Evolutionary conservation across 1,140 invertebrate genomes (phyloP).

Genomic region (Saccostrea glomerata): DNA sequence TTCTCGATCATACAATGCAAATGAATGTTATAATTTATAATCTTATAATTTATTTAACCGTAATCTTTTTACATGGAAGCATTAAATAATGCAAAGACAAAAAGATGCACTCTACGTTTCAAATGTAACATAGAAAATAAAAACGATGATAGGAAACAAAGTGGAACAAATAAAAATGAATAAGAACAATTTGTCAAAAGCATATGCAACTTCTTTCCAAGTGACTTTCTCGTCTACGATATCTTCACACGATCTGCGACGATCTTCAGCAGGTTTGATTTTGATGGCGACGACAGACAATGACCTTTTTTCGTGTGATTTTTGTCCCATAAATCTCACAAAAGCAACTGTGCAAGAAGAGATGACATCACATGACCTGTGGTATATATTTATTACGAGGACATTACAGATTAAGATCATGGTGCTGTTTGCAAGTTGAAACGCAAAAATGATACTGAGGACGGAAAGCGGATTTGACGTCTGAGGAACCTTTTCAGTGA

Average conservation of each 20-base stretch:
- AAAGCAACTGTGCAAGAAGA: background rate
- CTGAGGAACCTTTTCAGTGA: constrained; percentile 20
- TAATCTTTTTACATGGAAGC: too few relatives aligned
- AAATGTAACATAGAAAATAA: background rate
- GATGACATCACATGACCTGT: background rate
- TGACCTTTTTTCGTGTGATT: background rate
- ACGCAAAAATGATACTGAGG: background rate
- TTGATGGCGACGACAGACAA: background rate
- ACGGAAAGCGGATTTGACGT: constrained; percentile 14
- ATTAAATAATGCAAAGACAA: too few relatives aligned
- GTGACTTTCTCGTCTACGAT: background rate
- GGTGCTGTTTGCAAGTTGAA: constrained; percentile 30
- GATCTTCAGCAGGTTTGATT: background rate
- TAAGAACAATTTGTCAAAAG: background rate
- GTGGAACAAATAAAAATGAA: background rate
- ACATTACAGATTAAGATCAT: constrained; percentile 1
- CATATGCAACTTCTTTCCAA: background rate
- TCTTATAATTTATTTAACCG: too few relatives aligned
- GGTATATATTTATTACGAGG: background rate
- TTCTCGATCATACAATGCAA: too few relatives aligned
- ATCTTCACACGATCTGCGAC: background rate
- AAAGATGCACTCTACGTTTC: background rate
- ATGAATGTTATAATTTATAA: too few relatives aligned
- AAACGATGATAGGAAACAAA: background rate
- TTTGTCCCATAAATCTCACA: background rate